Evolutionary conservation across 2,888 invertebrate genomes (phyloP), one percentile per base, ranked within the genome.

Genomic region (Dasypolia templi): DNA sequence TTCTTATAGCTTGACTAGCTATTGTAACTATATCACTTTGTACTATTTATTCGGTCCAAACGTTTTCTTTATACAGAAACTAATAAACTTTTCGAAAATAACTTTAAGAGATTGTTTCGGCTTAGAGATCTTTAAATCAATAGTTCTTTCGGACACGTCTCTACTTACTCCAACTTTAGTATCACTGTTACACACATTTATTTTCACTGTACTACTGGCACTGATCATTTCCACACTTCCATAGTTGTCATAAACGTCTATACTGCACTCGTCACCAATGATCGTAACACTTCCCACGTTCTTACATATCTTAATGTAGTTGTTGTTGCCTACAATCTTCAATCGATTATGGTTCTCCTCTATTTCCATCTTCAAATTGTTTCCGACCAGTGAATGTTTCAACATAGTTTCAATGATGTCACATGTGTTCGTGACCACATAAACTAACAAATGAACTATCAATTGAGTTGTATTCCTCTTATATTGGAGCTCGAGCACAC

Each of bases 261-360:
- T 79, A 29, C 80, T 85, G 79, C 91, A 91, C 66, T 90, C 86
- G 35, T 85, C 79, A 7, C 92, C 93, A 26, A 90, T 82, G 79
- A 92, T 84, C n/a, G 82, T 77, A 59, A 92, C 89, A 72, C 85
- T 86, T 22, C 91, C 92, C 42, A 87, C 81, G 75, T 93, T 93
- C 56, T 84, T 89, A 19, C 79, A 67, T 66, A 92, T 91, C 63
- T 84, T 89, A n/a, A 93, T 87, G 49, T 84, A 83, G 75, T 92
- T 93, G 72, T 92, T 90, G 61, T 90, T 84, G 9, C 93, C 93
- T 51, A 90, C 79, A 63, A 93, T 90, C 74, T 88, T 89, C 62
- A 92, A 78, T n/a, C 76, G 82, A 69, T 88, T 81, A 55, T 82
- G 82, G 79, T 93, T 93, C 72, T 89, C 86, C 4, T 75, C 75